phyloP scores from a whole-genome alignment of 2,113 vertebrate genomes.

The Sula dactylatra region DNA sequence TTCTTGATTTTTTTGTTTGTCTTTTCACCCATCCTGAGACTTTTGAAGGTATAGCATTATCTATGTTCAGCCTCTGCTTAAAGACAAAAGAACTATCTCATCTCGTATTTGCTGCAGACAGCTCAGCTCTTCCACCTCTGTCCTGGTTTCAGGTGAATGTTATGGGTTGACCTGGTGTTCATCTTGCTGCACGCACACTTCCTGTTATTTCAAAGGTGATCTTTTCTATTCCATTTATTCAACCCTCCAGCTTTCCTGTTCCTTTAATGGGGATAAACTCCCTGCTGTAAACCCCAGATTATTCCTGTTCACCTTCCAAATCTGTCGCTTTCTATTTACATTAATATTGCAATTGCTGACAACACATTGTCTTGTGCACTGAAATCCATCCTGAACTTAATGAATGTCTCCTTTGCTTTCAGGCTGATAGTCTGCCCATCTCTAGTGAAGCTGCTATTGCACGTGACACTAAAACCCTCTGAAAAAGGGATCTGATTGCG shows the following conservation, averaged over 20 bases:
- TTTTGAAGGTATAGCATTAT: background rate
- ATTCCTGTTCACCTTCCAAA: background rate
- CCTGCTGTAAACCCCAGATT: background rate
- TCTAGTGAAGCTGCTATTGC: background rate
- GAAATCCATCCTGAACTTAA: background rate
- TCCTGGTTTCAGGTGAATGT: background rate
- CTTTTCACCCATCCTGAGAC: background rate
- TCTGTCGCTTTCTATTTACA: background rate
- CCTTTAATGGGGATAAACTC: background rate
- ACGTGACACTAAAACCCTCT: background rate
- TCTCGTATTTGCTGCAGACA: background rate
- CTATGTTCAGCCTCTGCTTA: background rate
- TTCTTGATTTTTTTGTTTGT: background rate
- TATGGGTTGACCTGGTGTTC: background rate
- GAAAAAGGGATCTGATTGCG: background rate
- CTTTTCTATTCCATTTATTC: constrained; percentile 10
- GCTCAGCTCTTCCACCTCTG: background rate
- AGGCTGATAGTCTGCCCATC: background rate
- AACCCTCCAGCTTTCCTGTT: background rate
- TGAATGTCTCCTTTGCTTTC: background rate
- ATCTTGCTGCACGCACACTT: background rate
- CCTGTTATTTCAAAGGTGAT: background rate
- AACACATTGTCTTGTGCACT: background rate
- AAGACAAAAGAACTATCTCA: background rate
- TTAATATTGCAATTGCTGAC: background rate